Evolutionary conservation across 2,888 invertebrate genomes (phyloP), one percentile per base, ranked within the genome.

Genomic region (Drosophila birchii): DNA sequence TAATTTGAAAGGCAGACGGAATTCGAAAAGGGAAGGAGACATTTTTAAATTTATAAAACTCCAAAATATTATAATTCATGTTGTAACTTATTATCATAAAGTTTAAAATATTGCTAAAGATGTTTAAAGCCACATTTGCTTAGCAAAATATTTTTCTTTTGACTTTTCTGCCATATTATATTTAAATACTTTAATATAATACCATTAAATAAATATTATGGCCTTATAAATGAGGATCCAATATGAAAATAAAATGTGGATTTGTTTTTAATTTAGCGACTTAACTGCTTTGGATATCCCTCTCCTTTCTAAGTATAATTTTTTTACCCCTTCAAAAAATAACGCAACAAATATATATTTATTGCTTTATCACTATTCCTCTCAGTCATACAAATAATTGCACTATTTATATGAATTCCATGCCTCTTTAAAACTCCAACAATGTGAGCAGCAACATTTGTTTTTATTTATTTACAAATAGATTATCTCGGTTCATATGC

Each of bases 401-500:
- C 9, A 53, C 16, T 16, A 36, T 53, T 36, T 53, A 23, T 36
- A n/a, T 6, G 29, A 5, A 51, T 32, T 14, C 8, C 16, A 16
- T 34, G 20, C 16, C 57, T 7, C 23, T 20, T 29, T 16, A 57
- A 61, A 61, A 43, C 26, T 43, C 34, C 43, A 26, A 18, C 23
- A 53, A 18, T 29, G 18, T 41, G n/a, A 32, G 32, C 32, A 14
- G 32, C 29, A 60, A 41, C 55, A 20, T 34, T 43, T 18, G 55
- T 3, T 45, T 44, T 36, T 44, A 16, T 20, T 60, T 66, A 45
- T 45, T 45, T 45, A 38, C 45, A 67, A 53, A 67, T 66, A 54
- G 66, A 64, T 67, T 54, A 67, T 66, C 32, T 39, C 23, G 2
- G 66, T 64, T 64, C 66, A 45, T 53, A 38, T 39, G 45, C 39